Evolutionary conservation across 2,888 invertebrate genomes (phyloP), one percentile per base, ranked within the genome.

Genomic region (Trisateles emortualis): DNA sequence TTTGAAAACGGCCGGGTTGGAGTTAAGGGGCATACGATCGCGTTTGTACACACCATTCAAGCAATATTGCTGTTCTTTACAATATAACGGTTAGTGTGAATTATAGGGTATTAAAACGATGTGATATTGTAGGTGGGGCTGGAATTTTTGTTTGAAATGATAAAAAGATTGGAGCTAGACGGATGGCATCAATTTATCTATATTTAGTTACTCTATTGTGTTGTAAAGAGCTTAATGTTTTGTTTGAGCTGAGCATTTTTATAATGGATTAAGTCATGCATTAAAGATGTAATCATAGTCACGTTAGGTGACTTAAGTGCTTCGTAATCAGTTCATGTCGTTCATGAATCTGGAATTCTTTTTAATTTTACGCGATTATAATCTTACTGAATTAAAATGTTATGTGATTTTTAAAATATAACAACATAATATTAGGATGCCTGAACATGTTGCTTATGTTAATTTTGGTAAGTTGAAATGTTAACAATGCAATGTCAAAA

Each of bases 31-130:
- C 75, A 70, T 79, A 69, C 64, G 74, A 70, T 84, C 70, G 86
- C 82, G 84, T 85, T 83, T 62, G 73, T 79, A 79, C 70, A 79
- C 79, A 79, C 79, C 77, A 84, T 80, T 73, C 57, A 36, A 29
- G 43, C 59, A 53, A 67, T 66, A 70, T 67, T 64, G 60, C 64
- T 65, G 77, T 79, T 74, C 73, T 71, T 75, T 74, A 76, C 72
- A 72, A 63, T 71, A 71, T 70, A 68, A 65, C 65, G 69, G 72
- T 76, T 73, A 68, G 67, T 64, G 48, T 52, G 59, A 72, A 63
- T 74, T 66, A 72, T 66, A 47, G 59, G 48, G 55, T 60, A 48
- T 63, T 68, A 56, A 57, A 71, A 49, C 57, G 40, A 56, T 56
- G 58, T 66, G 74, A 71, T 74, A 64, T 62, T 58, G 55, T 57